Evolutionary conservation across 2,888 invertebrate species (phyloP), one percentile per base, ranked within the genome.

Genomic region (Clanis bilineata): DNA sequence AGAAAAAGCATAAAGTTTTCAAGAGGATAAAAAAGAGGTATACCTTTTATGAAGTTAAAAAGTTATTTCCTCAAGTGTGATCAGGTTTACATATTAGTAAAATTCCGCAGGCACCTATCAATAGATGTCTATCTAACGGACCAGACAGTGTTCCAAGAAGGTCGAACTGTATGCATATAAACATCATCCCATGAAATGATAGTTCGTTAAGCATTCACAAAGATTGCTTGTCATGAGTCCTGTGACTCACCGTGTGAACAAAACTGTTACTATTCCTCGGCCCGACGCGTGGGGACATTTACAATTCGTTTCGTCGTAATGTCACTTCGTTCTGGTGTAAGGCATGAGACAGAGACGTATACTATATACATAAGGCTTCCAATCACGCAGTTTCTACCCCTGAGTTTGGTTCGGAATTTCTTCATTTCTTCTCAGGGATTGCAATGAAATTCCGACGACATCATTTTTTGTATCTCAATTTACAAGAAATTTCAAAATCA

Each of bases 161-260:
- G 18, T 51, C 9, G 38, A 2, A n/a, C 38, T 32, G 18, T 56
- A 43, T 64, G 68, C 69, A 58, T 64, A 63, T 69, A 62, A 63
- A 47, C 55, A 69, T 55, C 28, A 51, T 51, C 51, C 60, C 73
- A 61, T 69, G 68, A 66, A 44, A 68, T 69, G 60, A 57, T 36
- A 9, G 36, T 36, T 51, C 57, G 62, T 61, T 43, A 56, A 60
- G 70, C 69, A 70, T 61, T 62, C 62, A 57, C 51, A 47, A 47
- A 44, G 44, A 45, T 57, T 38, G 18, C 22, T 23, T 23, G 22
- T n/a, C 57, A 66, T 79, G 82, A 79, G 71, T 82, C n/a, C n/a
- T n/a, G n/a, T n/a, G n/a, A n/a, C n/a, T n/a, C 83, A 81, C 64
- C 79, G 79, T 83, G 83, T 76, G 83, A 84, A 83, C 77, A 72